Conservation (phyloP, 2,888 invertebrate species). For the Drosophila nigricruria region DNA sequence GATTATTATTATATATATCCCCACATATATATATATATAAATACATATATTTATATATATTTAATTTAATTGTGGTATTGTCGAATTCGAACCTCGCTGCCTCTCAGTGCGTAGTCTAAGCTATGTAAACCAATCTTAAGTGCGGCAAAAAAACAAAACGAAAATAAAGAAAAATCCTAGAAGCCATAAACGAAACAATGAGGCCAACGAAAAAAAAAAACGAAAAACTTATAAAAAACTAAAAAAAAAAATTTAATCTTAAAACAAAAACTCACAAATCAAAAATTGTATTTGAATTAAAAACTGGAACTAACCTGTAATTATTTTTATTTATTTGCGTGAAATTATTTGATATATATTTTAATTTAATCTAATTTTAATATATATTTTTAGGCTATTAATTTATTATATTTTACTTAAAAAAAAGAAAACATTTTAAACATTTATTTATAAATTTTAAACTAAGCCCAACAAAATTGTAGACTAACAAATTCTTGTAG, state of each 20-base stretch:
- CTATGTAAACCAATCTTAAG: constrained; percentile 39
- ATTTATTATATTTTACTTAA: constrained; percentile 63
- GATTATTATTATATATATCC: constrained; percentile 9
- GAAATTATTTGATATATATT: constrained; percentile 61
- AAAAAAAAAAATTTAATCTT: not conserved
- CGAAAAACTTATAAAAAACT: constrained; percentile 22
- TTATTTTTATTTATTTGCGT: constrained; percentile 54
- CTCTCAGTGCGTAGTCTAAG: constrained; percentile 82
- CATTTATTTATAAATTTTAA: constrained; percentile 56
- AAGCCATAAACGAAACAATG: constrained; percentile 51
- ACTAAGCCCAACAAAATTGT: constrained; percentile 49
- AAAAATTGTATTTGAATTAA: constrained; percentile 62
- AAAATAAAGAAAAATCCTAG: constrained; percentile 14
- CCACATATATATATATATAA: not conserved
- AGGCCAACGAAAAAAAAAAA: constrained; percentile 54
- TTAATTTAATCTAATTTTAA: constrained; percentile 16
- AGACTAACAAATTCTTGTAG: constrained; percentile 67
- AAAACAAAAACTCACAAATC: constrained; percentile 55
- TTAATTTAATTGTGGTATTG: constrained; percentile 28
- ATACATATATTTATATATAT: not conserved
- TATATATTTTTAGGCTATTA: constrained; percentile 59
- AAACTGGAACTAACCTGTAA: constrained; percentile 53
- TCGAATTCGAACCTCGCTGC: constrained; percentile 83
- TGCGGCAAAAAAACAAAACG: constrained; percentile 22
- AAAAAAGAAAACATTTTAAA: constrained; percentile 3